Evolutionary conservation across 2,797 vertebrate genomes (phyloP).

Genomic region (Myotis myotis): DNA sequence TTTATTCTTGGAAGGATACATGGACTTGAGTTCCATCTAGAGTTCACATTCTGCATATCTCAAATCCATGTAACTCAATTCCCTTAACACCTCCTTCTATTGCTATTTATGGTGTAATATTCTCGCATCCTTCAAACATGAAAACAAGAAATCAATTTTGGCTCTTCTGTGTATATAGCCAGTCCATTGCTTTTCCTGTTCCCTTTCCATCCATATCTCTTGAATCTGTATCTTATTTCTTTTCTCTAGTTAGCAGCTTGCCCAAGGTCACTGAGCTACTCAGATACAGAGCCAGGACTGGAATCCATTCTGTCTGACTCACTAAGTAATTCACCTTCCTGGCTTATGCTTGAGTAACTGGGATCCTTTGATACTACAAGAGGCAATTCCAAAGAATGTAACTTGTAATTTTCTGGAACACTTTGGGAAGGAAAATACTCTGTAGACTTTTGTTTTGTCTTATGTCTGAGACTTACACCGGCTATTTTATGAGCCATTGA

Average conservation of each 20-base stretch:
- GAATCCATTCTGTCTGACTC: slow-evolving; percentile 40
- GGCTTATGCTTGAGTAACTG: neutral
- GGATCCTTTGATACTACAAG: slow-evolving; percentile 28
- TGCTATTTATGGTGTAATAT: neutral
- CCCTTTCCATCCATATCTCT: neutral
- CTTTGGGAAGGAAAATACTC: slow-evolving; percentile 51
- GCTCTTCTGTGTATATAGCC: neutral
- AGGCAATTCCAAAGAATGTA: slow-evolving; percentile 54
- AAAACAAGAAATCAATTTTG: neutral
- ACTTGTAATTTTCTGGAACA: slow-evolving; percentile 62
- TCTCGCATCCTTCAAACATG: neutral
- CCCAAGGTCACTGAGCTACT: neutral
- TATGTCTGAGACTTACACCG: slow-evolving; percentile 50
- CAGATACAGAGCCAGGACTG: neutral
- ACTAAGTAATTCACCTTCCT: slow-evolving; percentile 51
- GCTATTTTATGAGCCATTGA: slow-evolving; percentile 67
- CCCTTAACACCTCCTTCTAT: neutral
- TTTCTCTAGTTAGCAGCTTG: slow-evolving; percentile 8
- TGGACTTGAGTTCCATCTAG: neutral
- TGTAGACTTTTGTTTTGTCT: slow-evolving; percentile 56
- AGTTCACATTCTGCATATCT: neutral
- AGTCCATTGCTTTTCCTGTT: neutral
- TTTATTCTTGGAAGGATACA: neutral
- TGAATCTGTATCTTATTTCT: neutral
- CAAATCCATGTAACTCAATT: neutral